phyloP scores from a whole-genome alignment of 92 coral and sea anemone genomes.

The Epizoanthus stellaris region DNA sequence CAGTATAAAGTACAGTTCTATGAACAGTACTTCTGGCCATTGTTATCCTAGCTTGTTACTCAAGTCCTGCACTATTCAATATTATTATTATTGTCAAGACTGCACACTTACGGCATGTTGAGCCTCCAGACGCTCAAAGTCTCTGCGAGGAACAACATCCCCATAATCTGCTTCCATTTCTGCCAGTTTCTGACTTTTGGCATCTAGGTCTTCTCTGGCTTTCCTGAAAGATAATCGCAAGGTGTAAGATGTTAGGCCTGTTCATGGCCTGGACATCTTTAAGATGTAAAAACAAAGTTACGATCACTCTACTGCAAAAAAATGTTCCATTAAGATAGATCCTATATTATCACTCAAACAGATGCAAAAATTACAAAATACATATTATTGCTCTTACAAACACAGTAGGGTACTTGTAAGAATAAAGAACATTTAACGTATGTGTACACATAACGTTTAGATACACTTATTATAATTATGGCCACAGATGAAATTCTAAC shows the following conservation, averaged over 20 bases:
- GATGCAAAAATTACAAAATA: too few species aligned
- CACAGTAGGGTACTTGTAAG: too few species aligned
- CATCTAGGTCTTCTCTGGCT: conserved; percentile 95
- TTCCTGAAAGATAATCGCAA: conserved; percentile 62
- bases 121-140: conserved; percentile 86
- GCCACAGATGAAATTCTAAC: too few species aligned
- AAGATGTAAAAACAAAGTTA: background rate
- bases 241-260: background rate
- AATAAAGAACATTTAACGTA: too few species aligned
- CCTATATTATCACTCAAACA: too few species aligned
- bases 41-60: background rate
- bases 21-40: background rate
- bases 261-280: background rate
- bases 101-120: conserved; percentile 61
- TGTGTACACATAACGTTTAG: too few species aligned
- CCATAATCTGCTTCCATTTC: conserved; percentile 99
- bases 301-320: too few species aligned
- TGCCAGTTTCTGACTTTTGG: conserved; percentile 86
- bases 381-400: too few species aligned
- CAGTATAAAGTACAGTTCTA: too few species aligned
- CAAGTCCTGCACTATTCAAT: background rate
- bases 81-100: background rate
- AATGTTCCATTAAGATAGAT: too few species aligned
- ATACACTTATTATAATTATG: too few species aligned
- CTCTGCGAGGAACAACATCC: conserved; percentile 97